These are phyloP conservation scores for Synanthedon myopaeformis DNA, from an alignment of 2,888 invertebrate genomes.

Conservation along the genomic window DNA sequence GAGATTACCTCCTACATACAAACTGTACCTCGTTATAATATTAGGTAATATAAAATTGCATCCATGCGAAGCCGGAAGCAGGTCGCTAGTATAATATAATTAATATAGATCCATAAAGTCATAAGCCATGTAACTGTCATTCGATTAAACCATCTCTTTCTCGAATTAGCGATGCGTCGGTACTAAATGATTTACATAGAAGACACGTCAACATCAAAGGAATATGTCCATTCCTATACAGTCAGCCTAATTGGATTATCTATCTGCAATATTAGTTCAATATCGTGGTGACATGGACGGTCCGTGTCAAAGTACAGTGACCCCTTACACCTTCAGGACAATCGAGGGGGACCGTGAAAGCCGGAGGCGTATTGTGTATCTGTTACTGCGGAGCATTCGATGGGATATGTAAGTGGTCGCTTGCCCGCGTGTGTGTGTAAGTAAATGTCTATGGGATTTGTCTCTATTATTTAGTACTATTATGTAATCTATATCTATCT, in stretches of 20 bases:
- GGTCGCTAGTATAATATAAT: no score
- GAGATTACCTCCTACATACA: no score
- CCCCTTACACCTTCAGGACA: slow-evolving; percentile 40
- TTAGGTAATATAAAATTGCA: no score
- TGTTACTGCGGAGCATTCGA: slow-evolving; percentile 11
- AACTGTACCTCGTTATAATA: no score
- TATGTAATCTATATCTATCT: no score
- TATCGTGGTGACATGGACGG: slow-evolving; percentile 29
- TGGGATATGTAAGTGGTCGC: neutral
- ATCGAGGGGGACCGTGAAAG: slow-evolving; percentile 22
- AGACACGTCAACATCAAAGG: slow-evolving; percentile 32
- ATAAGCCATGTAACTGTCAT: no score
- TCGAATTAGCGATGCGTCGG: neutral
- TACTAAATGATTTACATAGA: neutral
- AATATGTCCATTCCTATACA: slow-evolving; percentile 22
- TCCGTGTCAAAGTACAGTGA: slow-evolving; percentile 46
- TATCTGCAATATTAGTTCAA: slow-evolving; percentile 52
- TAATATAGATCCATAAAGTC: no score
- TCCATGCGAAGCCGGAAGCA: no score
- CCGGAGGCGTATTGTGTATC: slow-evolving; percentile 19
- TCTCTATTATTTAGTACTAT: no score
- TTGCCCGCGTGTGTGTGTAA: neutral
- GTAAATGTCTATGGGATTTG: neutral
- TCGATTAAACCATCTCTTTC: no score
- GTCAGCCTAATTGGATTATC: slow-evolving; percentile 54